These are phyloP conservation scores for Eilema caniola DNA, from an alignment of 2,888 invertebrate species.

Conservation along the genomic window DNA sequence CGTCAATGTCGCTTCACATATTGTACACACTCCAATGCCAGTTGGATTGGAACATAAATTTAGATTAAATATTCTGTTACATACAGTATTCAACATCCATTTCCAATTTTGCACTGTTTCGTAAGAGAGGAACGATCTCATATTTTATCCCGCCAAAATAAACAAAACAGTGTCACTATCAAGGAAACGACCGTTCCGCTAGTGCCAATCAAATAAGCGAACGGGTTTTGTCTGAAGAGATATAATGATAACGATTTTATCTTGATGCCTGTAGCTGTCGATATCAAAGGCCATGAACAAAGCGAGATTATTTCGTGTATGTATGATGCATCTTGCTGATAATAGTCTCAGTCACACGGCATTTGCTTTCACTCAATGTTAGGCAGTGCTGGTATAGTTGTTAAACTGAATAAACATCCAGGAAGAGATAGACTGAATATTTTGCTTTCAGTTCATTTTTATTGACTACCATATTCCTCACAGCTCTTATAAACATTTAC, in stretches of 20 bases:
- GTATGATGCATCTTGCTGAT: conserved; percentile 28
- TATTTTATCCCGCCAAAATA: conserved; percentile 24
- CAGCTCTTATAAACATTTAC: neutral
- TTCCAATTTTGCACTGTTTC: neutral
- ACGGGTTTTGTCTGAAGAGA: conserved; percentile 6
- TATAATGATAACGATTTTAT: conserved; percentile 10
- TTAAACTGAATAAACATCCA: neutral
- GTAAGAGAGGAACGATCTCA: conserved; percentile 23
- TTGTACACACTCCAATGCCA: neutral
- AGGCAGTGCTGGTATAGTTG: neutral
- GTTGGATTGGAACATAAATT: conserved; percentile 6
- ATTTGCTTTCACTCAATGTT: conserved; percentile 6
- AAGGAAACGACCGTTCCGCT: conserved; percentile 43
- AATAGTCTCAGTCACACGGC: neutral
- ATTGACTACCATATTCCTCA: conserved; percentile 1
- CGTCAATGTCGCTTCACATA: too few species aligned
- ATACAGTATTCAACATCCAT: neutral
- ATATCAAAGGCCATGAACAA: conserved; percentile 36
- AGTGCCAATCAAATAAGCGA: conserved; percentile 19
- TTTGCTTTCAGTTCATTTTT: neutral
- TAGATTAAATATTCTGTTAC: neutral
- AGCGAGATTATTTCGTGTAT: conserved; percentile 26
- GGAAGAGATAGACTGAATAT: neutral
- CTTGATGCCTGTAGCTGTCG: conserved; percentile 17
- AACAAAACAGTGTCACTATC: conserved; percentile 49